Evolutionary conservation across 2,888 invertebrate genomes (phyloP).

Genomic region (Eupithecia abbreviata): DNA sequence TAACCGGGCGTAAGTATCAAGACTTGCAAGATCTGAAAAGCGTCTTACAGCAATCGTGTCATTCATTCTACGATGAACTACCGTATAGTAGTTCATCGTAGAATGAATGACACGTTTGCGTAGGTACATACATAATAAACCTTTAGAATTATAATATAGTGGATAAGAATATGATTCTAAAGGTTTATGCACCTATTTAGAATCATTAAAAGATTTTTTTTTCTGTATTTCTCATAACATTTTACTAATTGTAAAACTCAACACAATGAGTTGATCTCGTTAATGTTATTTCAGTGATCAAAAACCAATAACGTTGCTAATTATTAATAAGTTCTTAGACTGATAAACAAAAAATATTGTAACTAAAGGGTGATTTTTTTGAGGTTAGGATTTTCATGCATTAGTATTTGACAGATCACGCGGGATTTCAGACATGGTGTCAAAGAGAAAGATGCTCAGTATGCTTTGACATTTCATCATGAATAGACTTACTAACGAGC

Average conservation of each 20-base stretch:
- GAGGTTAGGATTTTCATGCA: too few species aligned
- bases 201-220: not conserved
- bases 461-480: too few species aligned
- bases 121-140: too few species aligned
- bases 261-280: not conserved
- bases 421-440: too few species aligned
- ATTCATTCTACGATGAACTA: conserved; percentile 33
- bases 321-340: not conserved
- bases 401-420: too few species aligned
- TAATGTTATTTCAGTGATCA: too few species aligned
- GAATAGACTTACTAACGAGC: too few species aligned
- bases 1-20: conserved; percentile 29
- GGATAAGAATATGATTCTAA: conserved; percentile 14
- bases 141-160: not conserved
- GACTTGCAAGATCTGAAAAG: conserved; percentile 30
- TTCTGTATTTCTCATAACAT: not conserved
- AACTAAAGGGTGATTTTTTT: too few species aligned
- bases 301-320: not conserved
- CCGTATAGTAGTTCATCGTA: not conserved
- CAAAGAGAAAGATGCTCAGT: too few species aligned
- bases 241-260: conserved; percentile 8
- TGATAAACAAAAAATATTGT: not conserved
- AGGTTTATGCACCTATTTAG: not conserved
- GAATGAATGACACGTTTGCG: too few species aligned
- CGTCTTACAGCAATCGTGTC: conserved; percentile 25